Percentiles rank a stretch among this genome's conserved stretches.
Evolutionary conservation across 1,140 invertebrate species (phyloP).

Genomic region (Acromyrmex heyeri): DNA sequence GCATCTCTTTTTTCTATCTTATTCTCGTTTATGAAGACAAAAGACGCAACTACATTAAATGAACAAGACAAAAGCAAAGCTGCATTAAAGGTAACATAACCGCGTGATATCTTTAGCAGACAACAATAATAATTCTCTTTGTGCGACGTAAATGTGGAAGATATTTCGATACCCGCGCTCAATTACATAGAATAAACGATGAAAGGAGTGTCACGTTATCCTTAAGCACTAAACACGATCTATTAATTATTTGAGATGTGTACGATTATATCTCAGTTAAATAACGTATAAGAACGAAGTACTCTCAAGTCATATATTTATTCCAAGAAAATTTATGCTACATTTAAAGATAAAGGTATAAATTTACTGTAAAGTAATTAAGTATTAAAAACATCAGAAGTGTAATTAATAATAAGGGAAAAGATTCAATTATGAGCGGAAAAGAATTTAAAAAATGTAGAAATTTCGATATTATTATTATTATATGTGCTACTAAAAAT

Average conservation of each 20-base stretch:
- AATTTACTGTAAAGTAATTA: neutral
- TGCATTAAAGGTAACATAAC: conserved; percentile 67
- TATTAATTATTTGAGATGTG: conserved; percentile 42
- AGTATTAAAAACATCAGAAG: neutral
- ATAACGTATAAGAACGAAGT: neutral
- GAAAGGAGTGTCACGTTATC: neutral
- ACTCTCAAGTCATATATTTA: neutral
- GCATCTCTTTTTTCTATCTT: neutral
- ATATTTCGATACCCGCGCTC: conserved; percentile 26
- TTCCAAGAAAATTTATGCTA: neutral
- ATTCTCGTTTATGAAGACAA: neutral
- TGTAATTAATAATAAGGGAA: neutral
- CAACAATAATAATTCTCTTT: conserved; percentile 52
- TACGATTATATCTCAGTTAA: neutral
- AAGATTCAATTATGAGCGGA: neutral
- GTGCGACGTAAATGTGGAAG: conserved; percentile 19
- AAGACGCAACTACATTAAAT: neutral
- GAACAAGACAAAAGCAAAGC: conserved; percentile 41
- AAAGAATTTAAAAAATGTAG: neutral
- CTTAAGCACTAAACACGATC: neutral
- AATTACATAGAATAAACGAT: conserved; percentile 22
- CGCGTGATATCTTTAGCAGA: conserved; percentile 59
- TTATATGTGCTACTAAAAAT: conserved; percentile 4
- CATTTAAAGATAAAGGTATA: neutral
- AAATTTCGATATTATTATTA: neutral